These are phyloP conservation scores for Calameuta pallipes DNA, from an alignment of 2,888 invertebrate species.

Conservation along the genomic window DNA sequence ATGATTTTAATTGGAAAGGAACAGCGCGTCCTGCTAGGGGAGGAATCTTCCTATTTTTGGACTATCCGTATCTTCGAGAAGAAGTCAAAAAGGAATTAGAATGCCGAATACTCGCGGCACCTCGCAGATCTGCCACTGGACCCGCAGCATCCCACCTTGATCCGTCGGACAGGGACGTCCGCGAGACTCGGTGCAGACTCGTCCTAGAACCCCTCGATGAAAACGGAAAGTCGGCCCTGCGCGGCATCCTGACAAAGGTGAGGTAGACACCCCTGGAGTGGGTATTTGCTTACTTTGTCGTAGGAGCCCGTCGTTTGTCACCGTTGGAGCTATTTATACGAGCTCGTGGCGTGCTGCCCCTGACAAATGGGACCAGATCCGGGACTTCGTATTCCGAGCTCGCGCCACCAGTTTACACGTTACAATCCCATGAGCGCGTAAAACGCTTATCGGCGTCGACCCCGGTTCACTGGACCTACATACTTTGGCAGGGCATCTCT, in stretches of 20 bases:
- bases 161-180: too few relatives aligned
- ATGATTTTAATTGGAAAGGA: constrained; percentile 38
- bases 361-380: constrained; percentile 56
- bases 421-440: constrained; percentile 23
- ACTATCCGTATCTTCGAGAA: too few relatives aligned
- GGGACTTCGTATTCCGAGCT: constrained; percentile 39
- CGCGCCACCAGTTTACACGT: constrained; percentile 23
- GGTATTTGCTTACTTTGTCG: constrained; percentile 58
- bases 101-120: not conserved
- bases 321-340: constrained; percentile 57
- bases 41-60: not conserved
- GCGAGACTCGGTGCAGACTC: too few relatives aligned
- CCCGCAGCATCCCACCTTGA: too few relatives aligned
- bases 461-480: too few relatives aligned
- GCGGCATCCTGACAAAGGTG: not conserved
- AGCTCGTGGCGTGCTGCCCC: constrained; percentile 43
- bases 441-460: constrained; percentile 32
- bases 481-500: too few relatives aligned
- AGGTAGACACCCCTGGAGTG: not conserved
- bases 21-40: not conserved
- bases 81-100: not conserved
- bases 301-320: constrained; percentile 58
- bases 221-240: too few relatives aligned
- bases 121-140: too few relatives aligned
- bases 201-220: too few relatives aligned